Evolutionary conservation across 2,113 vertebrate genomes (phyloP).

Genomic region (Panthera tigris): DNA sequence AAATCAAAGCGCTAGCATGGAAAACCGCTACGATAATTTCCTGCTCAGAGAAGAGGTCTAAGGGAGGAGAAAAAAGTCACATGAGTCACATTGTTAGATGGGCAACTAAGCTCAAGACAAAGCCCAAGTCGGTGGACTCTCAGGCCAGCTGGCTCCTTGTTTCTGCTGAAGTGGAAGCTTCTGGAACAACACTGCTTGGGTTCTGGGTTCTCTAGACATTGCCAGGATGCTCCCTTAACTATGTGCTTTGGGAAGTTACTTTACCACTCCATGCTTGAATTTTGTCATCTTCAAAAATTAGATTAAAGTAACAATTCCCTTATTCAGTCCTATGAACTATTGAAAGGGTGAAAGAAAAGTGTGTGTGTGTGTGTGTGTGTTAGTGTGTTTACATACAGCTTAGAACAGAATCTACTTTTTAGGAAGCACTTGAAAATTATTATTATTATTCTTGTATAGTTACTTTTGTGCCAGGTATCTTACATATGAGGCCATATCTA

Average conservation of each 20-base stretch:
- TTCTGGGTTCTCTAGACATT: background rate
- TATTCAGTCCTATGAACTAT: background rate
- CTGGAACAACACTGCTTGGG: background rate
- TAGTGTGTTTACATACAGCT: rapidly evolving
- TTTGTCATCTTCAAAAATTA: background rate
- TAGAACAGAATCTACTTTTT: background rate
- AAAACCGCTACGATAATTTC: background rate
- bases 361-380: background rate
- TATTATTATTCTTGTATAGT: background rate
- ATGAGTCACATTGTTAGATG: rapidly evolving
- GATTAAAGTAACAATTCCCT: background rate
- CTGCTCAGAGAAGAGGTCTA: background rate
- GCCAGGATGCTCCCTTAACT: background rate
- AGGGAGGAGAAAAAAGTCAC: background rate
- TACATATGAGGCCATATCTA: background rate
- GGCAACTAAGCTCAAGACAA: background rate
- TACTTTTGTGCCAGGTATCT: background rate
- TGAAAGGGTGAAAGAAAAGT: background rate
- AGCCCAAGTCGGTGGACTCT: background rate
- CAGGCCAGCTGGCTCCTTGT: background rate
- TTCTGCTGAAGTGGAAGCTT: background rate
- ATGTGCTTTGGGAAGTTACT: background rate
- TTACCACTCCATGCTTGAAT: background rate
- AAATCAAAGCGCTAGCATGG: background rate
- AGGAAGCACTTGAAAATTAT: background rate